These are phyloP conservation scores for Sebastolobus altivelis DNA, from an alignment of 2,797 vertebrate genomes.

Conservation along the genomic window DNA sequence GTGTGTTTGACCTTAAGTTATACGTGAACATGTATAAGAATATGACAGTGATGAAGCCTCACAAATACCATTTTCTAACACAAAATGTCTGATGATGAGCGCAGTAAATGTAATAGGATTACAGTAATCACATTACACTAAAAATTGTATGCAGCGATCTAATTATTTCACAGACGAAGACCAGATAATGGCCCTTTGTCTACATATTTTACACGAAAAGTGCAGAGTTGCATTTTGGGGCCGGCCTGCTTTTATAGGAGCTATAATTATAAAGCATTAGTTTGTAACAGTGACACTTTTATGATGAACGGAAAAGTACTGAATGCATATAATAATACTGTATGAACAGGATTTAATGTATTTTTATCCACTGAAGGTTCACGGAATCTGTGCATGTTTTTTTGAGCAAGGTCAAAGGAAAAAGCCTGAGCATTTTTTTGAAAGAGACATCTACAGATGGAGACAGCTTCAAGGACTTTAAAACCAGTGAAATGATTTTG, in stretches of 20 bases:
- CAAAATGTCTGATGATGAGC: not conserved
- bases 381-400: not conserved
- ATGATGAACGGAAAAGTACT: not conserved
- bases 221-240: conserved; percentile 1
- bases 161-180: conserved; percentile 16
- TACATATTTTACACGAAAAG: not conserved
- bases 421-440: not conserved
- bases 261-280: not conserved
- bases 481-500: not conserved
- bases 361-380: not conserved
- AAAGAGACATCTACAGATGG: not conserved
- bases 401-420: not conserved
- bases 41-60: conserved; percentile 13
- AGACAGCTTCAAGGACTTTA: not conserved
- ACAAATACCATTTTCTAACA: not conserved
- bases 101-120: conserved; percentile 20
- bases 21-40: conserved; percentile 11
- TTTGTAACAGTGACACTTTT: not conserved
- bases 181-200: not conserved
- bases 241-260: not conserved
- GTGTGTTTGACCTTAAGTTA: conserved; percentile 44
- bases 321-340: not conserved
- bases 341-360: not conserved
- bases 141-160: not conserved
- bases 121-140: conserved; percentile 17